Conservation (phyloP, 1,140 invertebrate genomes). For the Aleiodes sp. region DNA sequence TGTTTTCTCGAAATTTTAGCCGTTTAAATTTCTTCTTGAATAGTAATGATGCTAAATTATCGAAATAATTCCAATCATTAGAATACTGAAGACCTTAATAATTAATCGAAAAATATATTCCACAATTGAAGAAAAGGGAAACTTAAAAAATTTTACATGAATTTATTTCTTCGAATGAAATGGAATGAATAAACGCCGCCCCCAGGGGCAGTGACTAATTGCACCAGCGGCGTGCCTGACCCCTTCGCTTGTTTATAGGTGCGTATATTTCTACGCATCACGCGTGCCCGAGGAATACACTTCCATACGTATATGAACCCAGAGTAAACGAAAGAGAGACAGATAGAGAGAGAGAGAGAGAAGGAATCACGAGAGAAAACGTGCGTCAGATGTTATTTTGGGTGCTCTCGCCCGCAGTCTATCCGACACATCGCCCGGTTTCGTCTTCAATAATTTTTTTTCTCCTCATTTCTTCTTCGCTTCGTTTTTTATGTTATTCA, state of each 20-base stretch:
- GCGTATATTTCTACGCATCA: slow-evolving; percentile 30
- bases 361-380: background rate
- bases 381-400: slow-evolving; percentile 28
- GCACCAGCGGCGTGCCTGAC: slow-evolving; percentile 23
- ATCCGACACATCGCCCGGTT: background rate
- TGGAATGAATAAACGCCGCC: background rate
- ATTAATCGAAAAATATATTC: no score
- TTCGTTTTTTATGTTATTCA: background rate
- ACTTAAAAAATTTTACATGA: no score
- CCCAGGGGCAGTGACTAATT: slow-evolving; percentile 28
- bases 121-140: no score
- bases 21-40: no score
- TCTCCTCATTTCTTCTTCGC: background rate
- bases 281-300: slow-evolving; percentile 22
- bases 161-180: background rate
- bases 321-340: slow-evolving; percentile 4
- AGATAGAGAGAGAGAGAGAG: no score
- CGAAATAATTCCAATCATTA: no score
- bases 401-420: background rate
- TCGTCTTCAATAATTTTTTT: background rate
- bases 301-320: background rate
- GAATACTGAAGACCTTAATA: no score
- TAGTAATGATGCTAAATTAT: no score
- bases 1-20: no score
- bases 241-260: slow-evolving; percentile 29